Base-by-base conservation (phyloP, 2,113 vertebrate species). In the Cheirogaleus medius region DNA sequence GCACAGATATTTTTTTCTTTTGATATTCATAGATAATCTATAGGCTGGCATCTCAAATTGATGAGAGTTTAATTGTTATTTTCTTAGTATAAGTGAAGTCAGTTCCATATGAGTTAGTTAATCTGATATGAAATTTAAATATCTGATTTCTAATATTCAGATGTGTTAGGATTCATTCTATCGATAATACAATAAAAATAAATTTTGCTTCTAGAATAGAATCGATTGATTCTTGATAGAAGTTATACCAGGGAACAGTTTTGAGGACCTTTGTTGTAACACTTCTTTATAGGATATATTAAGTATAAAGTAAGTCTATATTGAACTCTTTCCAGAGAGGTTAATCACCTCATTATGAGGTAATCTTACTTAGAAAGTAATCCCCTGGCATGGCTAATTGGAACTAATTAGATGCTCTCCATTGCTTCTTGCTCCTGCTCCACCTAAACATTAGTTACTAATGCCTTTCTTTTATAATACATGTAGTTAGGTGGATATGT, bases 321-420 rank as follows among this genome's bases (percentile, higher is more conserved):
- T 88, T 90, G 64, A 95, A 87, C 86, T 96, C 82, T 96, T 95
- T 91, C 68, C 82, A 93, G 87, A 95, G 96, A 95, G 32, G 93
- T 91, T 98, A 98, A 97, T 98, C 73, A 85, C 89, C 89, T 97
- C 94, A 96, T 96, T 98, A 84, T 84, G 96, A 96, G 78, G 49
- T 92, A 90, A 91, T 97, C 89, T 97, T 94, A 89, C 87, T 91
- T 93, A 78, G 74, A 74, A 82, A 81, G 56, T 77, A 91, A 97
- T 97, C 95, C 69, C n/a, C 21, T 69, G 86, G 37, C 81, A 83
- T 95, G 69, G 88, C 88, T 97, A 94, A 97, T 96, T 97, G 76
- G 93, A 92, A 71, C 58, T 97, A 95, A 98, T 96, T 87, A 95
- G 68, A 78, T 44, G 17, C 10, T 91, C 25, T 88, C 58, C 5